phyloP scores from a whole-genome alignment of 2,888 invertebrate genomes.

The Achlya flavicornis region DNA sequence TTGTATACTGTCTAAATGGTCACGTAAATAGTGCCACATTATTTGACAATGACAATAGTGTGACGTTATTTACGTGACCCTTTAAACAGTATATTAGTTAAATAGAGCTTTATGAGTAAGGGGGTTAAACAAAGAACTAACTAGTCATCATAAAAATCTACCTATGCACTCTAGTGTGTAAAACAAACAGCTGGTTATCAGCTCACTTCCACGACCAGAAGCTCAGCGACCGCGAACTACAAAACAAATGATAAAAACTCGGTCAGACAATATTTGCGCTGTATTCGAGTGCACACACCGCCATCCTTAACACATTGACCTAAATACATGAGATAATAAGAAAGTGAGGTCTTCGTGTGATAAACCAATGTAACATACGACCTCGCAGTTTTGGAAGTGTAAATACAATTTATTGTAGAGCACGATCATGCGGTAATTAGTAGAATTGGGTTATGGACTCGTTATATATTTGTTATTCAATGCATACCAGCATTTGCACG shows the following conservation, averaged over 20 bases:
- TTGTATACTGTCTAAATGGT: too few species aligned
- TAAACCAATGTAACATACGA: conserved; percentile 23
- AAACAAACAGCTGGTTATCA: not conserved
- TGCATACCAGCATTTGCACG: too few species aligned
- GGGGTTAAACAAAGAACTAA: too few species aligned
- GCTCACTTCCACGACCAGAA: not conserved
- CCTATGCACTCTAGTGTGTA: too few species aligned
- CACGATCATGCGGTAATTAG: not conserved
- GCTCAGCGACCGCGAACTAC: conserved; percentile 16
- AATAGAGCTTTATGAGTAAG: too few species aligned
- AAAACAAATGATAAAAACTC: conserved; percentile 35
- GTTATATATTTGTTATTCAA: too few species aligned
- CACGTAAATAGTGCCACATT: too few species aligned
- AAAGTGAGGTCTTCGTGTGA: conserved; percentile 25
- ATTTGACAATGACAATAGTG: too few species aligned
- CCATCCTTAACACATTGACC: conserved; percentile 67
- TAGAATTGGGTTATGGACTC: too few species aligned
- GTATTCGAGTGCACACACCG: conserved; percentile 31
- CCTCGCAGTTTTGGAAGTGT: conserved; percentile 29
- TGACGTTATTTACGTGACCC: too few species aligned
- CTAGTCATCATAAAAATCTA: too few species aligned
- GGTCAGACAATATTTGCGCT: conserved; percentile 45
- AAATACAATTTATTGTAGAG: not conserved
- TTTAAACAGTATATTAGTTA: too few species aligned
- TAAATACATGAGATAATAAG: conserved; percentile 40